Conservation (phyloP, 2,113 vertebrate genomes). For the Todiramphus chloris region DNA sequence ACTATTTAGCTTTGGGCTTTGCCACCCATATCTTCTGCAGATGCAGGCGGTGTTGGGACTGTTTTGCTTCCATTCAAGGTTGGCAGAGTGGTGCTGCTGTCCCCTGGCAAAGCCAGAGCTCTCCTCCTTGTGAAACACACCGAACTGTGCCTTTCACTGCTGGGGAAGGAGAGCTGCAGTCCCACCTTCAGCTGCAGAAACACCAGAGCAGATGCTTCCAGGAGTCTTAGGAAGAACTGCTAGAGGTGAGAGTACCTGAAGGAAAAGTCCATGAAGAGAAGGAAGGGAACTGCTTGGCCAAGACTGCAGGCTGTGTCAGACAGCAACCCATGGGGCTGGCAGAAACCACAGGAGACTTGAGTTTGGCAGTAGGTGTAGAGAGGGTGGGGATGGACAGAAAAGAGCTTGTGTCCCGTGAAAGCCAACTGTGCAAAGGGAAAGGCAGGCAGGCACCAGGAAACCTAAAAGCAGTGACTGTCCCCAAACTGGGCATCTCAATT, state of each 20-base stretch:
- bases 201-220: background rate
- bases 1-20: too few species aligned
- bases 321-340: background rate
- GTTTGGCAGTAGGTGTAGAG: fast-evolving
- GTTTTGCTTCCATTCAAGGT: too few species aligned
- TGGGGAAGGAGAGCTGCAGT: background rate
- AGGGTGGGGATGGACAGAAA: background rate
- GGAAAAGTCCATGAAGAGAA: background rate
- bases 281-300: background rate
- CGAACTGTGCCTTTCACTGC: background rate
- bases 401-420: background rate
- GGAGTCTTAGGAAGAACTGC: background rate
- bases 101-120: background rate
- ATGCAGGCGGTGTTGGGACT: too few species aligned
- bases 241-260: background rate
- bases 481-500: background rate
- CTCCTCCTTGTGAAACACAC: background rate
- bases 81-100: too few species aligned
- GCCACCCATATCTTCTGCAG: too few species aligned
- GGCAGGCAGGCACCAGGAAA: background rate
- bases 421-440: background rate
- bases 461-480: background rate
- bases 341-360: background rate
- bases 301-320: background rate
- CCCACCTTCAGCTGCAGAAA: background rate